Evolutionary conservation across 2,113 vertebrate species (phyloP).

Genomic region (Hiodon tergisus): DNA sequence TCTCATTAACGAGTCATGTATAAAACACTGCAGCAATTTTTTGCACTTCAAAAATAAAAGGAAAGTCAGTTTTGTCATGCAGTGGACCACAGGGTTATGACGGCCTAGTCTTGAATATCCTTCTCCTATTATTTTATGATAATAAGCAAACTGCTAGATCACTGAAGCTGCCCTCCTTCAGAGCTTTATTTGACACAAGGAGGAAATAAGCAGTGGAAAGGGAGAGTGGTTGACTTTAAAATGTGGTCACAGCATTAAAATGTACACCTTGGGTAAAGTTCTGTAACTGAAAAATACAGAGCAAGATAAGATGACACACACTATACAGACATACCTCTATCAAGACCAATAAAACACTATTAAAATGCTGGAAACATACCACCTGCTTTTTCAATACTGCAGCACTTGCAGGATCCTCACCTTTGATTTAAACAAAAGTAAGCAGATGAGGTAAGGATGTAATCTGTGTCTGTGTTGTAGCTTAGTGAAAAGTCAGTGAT

Average conservation of each 20-base stretch:
- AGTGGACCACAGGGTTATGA: conserved; percentile 21
- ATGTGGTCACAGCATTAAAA: conserved; percentile 41
- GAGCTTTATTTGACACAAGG: conserved; percentile 33
- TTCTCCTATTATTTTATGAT: conserved; percentile 64
- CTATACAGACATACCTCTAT: conserved; percentile 17
- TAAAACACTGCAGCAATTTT: conserved; percentile 41
- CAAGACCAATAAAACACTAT: neutral
- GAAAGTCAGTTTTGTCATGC: conserved; percentile 27
- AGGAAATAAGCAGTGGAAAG: conserved; percentile 31
- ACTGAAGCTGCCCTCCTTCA: conserved; percentile 37
- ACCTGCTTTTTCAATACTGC: neutral
- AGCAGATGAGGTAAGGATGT: neutral
- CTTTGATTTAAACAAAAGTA: neutral
- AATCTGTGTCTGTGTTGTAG: neutral
- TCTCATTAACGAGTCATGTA: conserved; percentile 37
- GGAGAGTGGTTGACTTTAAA: conserved; percentile 40
- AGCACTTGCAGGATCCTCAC: too few relatives aligned
- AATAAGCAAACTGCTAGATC: conserved; percentile 52
- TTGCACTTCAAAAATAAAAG: conserved; percentile 32
- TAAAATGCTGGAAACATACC: neutral
- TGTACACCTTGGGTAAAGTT: conserved; percentile 36
- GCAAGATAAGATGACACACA: conserved; percentile 27
- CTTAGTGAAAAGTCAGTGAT: neutral
- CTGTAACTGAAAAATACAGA: conserved; percentile 40
- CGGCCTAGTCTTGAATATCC: conserved; percentile 40